phyloP scores from a whole-genome alignment of 2,113 vertebrate genomes.

The Onychostruthus taczanowskii region DNA sequence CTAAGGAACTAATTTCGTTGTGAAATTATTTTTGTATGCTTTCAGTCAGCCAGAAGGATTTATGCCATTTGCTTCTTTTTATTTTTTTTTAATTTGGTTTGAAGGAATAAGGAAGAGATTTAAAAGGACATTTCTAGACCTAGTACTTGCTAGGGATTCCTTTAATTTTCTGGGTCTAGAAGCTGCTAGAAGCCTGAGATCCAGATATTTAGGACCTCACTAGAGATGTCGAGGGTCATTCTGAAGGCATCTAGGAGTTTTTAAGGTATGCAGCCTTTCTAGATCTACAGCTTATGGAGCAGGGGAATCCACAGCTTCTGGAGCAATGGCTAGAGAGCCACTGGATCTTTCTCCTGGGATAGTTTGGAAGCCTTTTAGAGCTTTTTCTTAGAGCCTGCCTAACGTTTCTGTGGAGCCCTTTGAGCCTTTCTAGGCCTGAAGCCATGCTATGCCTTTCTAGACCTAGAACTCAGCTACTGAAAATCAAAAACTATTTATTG shows the following conservation, averaged over 20 bases:
- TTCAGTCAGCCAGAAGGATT: neutral
- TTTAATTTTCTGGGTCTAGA: neutral
- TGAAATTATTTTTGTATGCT: neutral
- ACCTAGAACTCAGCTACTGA: neutral
- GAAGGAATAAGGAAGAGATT: neutral
- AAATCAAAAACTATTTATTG: neutral
- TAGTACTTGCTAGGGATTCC: neutral
- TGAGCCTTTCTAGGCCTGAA: neutral
- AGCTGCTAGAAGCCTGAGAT: neutral
- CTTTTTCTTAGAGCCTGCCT: neutral
- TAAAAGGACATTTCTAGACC: neutral
- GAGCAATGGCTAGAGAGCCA: neutral
- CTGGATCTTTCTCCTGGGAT: neutral
- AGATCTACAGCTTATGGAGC: neutral
- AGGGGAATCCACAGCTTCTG: neutral
- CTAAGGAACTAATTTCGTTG: neutral
- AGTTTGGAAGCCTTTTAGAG: neutral
- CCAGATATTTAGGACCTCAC: neutral
- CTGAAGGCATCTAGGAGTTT: neutral
- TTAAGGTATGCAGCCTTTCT: neutral
- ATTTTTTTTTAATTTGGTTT: neutral
- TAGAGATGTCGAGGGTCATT: neutral
- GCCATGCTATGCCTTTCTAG: neutral
- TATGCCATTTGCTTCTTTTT: neutral
- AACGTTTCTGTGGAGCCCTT: neutral